Evolutionary conservation across 2,113 vertebrate genomes (phyloP).

Genomic region (Siniperca knerii): DNA sequence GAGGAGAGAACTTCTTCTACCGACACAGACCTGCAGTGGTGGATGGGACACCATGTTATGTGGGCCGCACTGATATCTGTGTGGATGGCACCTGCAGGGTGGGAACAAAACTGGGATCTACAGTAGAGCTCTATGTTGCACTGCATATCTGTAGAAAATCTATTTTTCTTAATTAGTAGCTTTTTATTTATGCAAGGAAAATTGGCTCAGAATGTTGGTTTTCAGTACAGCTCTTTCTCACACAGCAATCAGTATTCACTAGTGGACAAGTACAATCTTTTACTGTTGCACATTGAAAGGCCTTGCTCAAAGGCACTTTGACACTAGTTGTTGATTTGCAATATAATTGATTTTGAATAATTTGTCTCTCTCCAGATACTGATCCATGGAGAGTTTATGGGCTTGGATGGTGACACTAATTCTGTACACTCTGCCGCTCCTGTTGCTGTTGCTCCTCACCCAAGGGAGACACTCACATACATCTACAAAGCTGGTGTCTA

Average conservation of each 20-base stretch:
- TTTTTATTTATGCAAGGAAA: neutral
- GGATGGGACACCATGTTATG: slow-evolving; percentile 92
- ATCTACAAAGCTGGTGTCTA: slow-evolving; percentile 86
- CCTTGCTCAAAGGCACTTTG: neutral
- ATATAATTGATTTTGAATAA: neutral
- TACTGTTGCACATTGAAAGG: no score
- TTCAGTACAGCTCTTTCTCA: no score
- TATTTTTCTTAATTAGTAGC: neutral
- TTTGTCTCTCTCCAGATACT: slow-evolving; percentile 43
- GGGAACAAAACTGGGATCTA: slow-evolving; percentile 1
- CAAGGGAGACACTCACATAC: slow-evolving; percentile 50
- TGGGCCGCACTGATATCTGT: slow-evolving; percentile 89
- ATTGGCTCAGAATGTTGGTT: neutral
- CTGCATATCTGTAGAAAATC: neutral
- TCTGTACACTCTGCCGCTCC: slow-evolving; percentile 28
- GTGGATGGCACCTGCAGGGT: slow-evolving; percentile 92
- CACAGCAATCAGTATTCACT: no score
- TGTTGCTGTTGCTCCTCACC: slow-evolving; percentile 28
- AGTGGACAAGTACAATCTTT: no score
- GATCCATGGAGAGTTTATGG: slow-evolving; percentile 65
- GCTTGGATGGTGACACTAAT: slow-evolving; percentile 58
- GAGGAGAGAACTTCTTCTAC: slow-evolving; percentile 93
- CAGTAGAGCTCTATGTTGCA: neutral
- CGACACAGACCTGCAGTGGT: slow-evolving; percentile 87
- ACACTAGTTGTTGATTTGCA: neutral